Percentiles rank a stretch among this genome's conserved stretches.
phyloP scores from a whole-genome alignment of 2,888 invertebrate genomes.

The Drosophila paramelanica region DNA sequence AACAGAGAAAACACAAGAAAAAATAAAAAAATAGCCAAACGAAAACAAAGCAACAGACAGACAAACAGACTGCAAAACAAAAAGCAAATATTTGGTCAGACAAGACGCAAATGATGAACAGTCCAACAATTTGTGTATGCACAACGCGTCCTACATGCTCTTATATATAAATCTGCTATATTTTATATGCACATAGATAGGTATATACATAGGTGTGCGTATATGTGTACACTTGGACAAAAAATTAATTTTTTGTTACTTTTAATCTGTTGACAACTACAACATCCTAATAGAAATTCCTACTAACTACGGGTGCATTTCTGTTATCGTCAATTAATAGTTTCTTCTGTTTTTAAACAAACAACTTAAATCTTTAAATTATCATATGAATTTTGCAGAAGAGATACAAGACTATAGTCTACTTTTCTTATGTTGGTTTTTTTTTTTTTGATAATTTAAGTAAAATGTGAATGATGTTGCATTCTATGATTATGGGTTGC shows the following conservation, averaged over 20 bases:
- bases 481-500: neutral
- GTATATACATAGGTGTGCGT: neutral
- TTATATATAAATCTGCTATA: slow-evolving; percentile 35
- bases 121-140: slow-evolving; percentile 65
- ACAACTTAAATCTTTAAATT: too few species aligned
- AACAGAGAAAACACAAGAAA: slow-evolving; percentile 30
- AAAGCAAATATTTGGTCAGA: slow-evolving; percentile 59
- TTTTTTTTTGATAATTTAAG: too few species aligned
- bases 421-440: too few species aligned
- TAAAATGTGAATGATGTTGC: too few species aligned
- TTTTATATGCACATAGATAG: slow-evolving; percentile 5
- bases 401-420: too few species aligned
- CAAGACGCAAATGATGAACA: slow-evolving; percentile 66
- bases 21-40: slow-evolving; percentile 37
- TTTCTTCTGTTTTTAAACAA: too few species aligned
- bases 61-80: slow-evolving; percentile 41
- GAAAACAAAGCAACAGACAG: slow-evolving; percentile 45
- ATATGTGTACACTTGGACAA: slow-evolving; percentile 23
- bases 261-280: too few species aligned
- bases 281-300: too few species aligned
- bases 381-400: too few species aligned
- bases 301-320: too few species aligned
- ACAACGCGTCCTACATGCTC: slow-evolving; percentile 48
- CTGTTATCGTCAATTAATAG: too few species aligned
- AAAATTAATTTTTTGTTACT: too few species aligned